Evolutionary conservation across 1,140 invertebrate species (phyloP).

Genomic region (Pseudomyrmex concolor): DNA sequence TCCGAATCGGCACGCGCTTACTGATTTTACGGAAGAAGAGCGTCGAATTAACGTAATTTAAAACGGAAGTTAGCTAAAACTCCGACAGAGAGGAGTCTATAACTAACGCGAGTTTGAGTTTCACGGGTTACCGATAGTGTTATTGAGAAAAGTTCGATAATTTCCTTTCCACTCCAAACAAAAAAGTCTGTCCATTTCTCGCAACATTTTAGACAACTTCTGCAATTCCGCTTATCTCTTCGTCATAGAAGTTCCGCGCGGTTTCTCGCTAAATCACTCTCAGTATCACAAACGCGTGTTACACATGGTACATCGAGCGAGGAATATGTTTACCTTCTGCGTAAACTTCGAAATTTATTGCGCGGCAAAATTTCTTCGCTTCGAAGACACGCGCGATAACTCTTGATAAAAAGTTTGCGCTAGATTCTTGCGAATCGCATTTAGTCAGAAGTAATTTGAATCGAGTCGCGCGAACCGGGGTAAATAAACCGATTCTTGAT

Average conservation of each 20-base stretch:
- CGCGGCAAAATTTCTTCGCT: background rate
- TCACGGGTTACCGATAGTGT: conserved; percentile 37
- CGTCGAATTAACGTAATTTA: conserved; percentile 38
- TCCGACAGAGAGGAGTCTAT: conserved; percentile 2
- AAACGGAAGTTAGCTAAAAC: conserved; percentile 34
- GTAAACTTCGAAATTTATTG: conserved; percentile 4
- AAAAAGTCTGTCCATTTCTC: conserved; percentile 22
- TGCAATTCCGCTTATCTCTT: conserved; percentile 13
- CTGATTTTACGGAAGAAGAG: conserved; percentile 33
- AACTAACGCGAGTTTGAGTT: conserved; percentile 32
- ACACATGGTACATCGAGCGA: conserved; percentile 1
- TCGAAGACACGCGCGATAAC: background rate
- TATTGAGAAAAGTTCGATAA: conserved; percentile 45
- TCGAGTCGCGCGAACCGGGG: background rate
- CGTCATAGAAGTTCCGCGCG: conserved; percentile 3
- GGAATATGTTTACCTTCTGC: background rate
- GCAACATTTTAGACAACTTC: conserved; percentile 37
- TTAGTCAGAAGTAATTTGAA: background rate
- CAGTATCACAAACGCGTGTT: background rate
- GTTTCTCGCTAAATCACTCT: background rate
- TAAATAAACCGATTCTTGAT: conserved; percentile 1
- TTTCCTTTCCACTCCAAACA: conserved; percentile 35
- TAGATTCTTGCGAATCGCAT: background rate
- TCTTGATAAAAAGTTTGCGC: background rate
- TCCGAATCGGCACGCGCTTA: conserved; percentile 11